Conservation (phyloP, 2,113 vertebrate species). For the Chinchilla lanigera region DNA sequence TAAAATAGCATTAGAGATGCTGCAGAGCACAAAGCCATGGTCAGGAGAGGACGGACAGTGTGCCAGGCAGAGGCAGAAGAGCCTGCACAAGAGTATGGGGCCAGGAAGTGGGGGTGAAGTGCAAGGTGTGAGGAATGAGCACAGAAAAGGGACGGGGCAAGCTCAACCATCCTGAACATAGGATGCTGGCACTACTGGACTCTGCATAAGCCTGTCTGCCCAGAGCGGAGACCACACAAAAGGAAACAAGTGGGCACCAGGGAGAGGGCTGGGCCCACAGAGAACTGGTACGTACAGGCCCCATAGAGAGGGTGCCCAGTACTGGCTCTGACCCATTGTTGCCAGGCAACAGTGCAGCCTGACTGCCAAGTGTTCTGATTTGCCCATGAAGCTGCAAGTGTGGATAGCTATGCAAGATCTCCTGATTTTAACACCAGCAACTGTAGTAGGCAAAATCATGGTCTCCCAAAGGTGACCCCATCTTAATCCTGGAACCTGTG, state of each 20-base stretch:
- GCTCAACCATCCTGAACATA: background rate
- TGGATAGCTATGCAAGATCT: slow-evolving; percentile 30
- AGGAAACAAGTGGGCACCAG: background rate
- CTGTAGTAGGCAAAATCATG: background rate
- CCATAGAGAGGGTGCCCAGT: slow-evolving; percentile 35
- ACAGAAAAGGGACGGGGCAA: background rate
- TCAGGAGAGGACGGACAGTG: background rate
- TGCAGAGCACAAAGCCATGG: background rate
- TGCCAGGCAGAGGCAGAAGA: background rate
- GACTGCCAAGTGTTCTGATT: slow-evolving; percentile 67
- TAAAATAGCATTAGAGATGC: slow-evolving; percentile 49
- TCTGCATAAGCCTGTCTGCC: background rate
- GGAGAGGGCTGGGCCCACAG: background rate
- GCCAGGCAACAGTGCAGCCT: slow-evolving; percentile 63
- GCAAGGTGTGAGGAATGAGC: background rate
- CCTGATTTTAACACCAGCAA: slow-evolving; percentile 57
- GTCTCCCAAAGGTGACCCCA: slow-evolving; percentile 29
- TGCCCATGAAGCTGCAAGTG: slow-evolving; percentile 56
- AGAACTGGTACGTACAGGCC: slow-evolving; percentile 13
- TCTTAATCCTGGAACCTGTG: background rate
- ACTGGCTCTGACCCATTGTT: slow-evolving; percentile 65
- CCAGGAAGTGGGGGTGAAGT: background rate
- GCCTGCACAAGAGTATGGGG: background rate
- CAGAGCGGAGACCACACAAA: background rate
- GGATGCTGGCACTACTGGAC: background rate